Base-by-base conservation (phyloP, 2,888 invertebrate species). In the Eupsilia transversa region DNA sequence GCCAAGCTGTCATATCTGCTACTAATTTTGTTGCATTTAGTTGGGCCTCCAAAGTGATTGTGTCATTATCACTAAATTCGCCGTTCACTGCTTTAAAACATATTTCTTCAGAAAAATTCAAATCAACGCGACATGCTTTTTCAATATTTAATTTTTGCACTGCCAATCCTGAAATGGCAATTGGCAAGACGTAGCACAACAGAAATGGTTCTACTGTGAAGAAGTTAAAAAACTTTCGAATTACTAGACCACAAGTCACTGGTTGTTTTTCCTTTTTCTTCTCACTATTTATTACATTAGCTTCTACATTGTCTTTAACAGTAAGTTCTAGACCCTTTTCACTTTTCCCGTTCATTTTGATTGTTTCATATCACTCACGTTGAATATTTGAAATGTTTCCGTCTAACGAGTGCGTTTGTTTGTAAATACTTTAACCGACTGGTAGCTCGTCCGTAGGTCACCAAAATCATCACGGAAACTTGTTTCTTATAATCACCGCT, bases 191-290 rank as follows among this genome's bases (percentile, higher is more conserved):
- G 87, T 97, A 97, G 82, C 97, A 97, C 12, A 97, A 92, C 64
- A 97, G 90, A 87, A 97, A 97, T 0, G 97, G 97, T 91, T 97
- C 97, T 3, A 97, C 97, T 0, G 97, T 97, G 30, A 97, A 93
- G 81, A 93, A 94, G 6, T 83, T 88, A 12, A 94, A 82, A 54
- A 90, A 74, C 30, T 82, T 89, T 76, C 84, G 85, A 3, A 93
- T 77, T 65, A 84, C 80, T 64, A 85, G 78, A 6, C 69, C 57
- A 59, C 85, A 80, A 4, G 91, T 82, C 66, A 84, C 73, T 9
- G 85, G 68, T 84, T 83, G 66, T 69, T 80, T 70, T 66, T 79
- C 38, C 5, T 69, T 79, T 71, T 80, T 80, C 7, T 30, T 69
- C 41, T 73, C 82, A 75, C 67, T 84, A 63, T 72, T 83, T 69